These are phyloP conservation scores for Drosophila lowei DNA, from an alignment of 1,140 invertebrate genomes.

Conservation along the genomic window DNA sequence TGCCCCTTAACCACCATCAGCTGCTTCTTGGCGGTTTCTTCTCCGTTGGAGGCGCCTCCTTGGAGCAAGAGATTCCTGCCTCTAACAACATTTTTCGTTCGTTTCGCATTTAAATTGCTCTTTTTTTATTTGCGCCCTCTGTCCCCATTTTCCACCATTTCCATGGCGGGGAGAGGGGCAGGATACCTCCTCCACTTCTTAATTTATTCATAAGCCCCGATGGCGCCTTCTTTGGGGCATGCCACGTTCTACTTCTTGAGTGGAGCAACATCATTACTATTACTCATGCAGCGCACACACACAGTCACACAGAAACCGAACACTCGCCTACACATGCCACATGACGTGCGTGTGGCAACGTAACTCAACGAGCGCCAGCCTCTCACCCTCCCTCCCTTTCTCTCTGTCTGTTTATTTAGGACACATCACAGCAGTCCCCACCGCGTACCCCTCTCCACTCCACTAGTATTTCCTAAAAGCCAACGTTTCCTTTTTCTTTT, in stretches of 20 bases:
- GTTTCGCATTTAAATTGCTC: slow-evolving; percentile 66
- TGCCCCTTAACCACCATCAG: neutral
- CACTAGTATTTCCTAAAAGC: slow-evolving; percentile 50
- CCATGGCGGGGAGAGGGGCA: slow-evolving; percentile 1
- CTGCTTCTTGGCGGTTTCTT: slow-evolving; percentile 20
- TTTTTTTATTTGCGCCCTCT: slow-evolving; percentile 70
- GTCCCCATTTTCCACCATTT: slow-evolving; percentile 42
- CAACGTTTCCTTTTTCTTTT: slow-evolving; percentile 41
- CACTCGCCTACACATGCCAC: slow-evolving; percentile 35
- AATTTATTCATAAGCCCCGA: slow-evolving; percentile 79
- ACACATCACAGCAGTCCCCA: slow-evolving; percentile 47
- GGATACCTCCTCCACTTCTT: slow-evolving; percentile 38
- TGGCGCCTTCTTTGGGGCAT: slow-evolving; percentile 35
- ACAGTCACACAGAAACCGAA: slow-evolving; percentile 8
- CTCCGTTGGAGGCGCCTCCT: slow-evolving; percentile 14
- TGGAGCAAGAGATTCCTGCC: neutral
- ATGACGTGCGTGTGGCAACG: slow-evolving; percentile 67
- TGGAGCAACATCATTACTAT: slow-evolving; percentile 80
- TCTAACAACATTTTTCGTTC: slow-evolving; percentile 28
- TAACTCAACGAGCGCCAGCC: slow-evolving; percentile 67
- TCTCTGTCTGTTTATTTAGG: slow-evolving; percentile 67
- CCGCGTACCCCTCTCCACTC: neutral
- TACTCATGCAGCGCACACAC: slow-evolving; percentile 67
- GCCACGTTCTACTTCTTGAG: slow-evolving; percentile 54
- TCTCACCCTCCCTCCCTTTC: neutral